Base-by-base conservation (phyloP, 2,888 invertebrate genomes). In the Pachydiplax longipennis region DNA sequence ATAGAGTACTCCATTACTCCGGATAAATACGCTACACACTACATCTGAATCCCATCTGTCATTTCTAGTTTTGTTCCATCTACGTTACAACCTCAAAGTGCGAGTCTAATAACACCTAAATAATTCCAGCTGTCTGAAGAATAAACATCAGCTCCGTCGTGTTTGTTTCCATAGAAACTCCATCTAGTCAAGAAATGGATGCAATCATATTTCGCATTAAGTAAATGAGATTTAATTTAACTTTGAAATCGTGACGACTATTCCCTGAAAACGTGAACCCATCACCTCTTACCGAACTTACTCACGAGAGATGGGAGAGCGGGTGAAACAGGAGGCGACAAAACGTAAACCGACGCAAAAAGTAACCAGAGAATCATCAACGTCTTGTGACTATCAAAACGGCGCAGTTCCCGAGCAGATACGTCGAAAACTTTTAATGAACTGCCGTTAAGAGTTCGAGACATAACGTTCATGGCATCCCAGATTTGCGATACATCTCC, bases 131-230 rank as follows among this genome's bases (percentile, higher is more conserved):
- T 8, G 31, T 6, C 83, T 31, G 35, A 37, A 22, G n/a, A 87
- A 61, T 61, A 61, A 65, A 65, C 58, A 37, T 31, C 12, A 5
- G 35, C 37, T 65, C 37, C 61, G 61, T 10, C n/a, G 6, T 61
- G 87, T 65, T 87, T 61, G 61, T 87, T 40, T 87, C 61, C 37
- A 58, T 37, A 37, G 37, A 37, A 37, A n/a, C 31, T 87, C 61
- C 65, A 37, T 25, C 25, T 61, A 65, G 37, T 31, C 73, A 40
- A 65, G 61, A 37, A 10, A 22, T 48, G 61, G 37, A 61, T 61
- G 37, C 61, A 65, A 87, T 87, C 61, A 65, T 65, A 87, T 61
- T 87, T 61, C 31, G 58, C n/a, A 83, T 83, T 35, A 83, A 61
- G 35, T 61, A 37, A 65, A 87, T n/a, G 87, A 61, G 61, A 40